A percentile compares a stretch with the other conserved stretches of the same genome.
These are phyloP conservation scores for Amorpha juglandis DNA, from an alignment of 2,888 invertebrate species.

Conservation along the genomic window DNA sequence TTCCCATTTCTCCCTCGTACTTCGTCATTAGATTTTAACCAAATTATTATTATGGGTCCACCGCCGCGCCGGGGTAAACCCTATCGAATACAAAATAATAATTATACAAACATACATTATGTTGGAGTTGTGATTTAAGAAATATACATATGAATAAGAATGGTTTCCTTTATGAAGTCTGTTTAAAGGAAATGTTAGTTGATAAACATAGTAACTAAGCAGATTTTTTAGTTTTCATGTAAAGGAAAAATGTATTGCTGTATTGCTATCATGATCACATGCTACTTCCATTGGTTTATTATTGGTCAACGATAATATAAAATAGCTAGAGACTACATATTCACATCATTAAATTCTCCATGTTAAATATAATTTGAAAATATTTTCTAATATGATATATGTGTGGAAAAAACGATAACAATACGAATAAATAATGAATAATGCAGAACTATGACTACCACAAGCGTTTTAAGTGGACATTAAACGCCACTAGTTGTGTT, in stretches of 20 bases:
- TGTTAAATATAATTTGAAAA: background rate
- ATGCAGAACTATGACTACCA: background rate
- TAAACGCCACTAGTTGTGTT: conserved; percentile 2
- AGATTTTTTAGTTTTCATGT: conserved; percentile 20
- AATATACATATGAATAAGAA: no score
- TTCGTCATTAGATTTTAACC: no score
- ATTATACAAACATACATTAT: no score
- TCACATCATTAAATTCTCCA: background rate
- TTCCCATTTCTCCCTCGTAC: no score
- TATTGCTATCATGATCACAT: background rate
- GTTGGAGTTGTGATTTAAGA: no score
- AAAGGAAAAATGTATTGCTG: background rate
- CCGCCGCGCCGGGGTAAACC: no score
- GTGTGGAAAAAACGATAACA: background rate
- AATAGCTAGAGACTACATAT: background rate
- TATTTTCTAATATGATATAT: background rate
- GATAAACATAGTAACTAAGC: conserved; percentile 30
- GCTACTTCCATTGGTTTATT: background rate
- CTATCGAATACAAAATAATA: no score
- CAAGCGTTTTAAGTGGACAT: background rate
- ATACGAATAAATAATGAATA: conserved; percentile 6
- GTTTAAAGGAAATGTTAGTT: conserved; percentile 7
- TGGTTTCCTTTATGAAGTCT: background rate
- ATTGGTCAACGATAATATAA: background rate
- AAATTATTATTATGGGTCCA: no score